These are phyloP conservation scores for Dicerorhinus sumatrensis DNA, from an alignment of 2,113 vertebrate species.

Conservation along the genomic window DNA sequence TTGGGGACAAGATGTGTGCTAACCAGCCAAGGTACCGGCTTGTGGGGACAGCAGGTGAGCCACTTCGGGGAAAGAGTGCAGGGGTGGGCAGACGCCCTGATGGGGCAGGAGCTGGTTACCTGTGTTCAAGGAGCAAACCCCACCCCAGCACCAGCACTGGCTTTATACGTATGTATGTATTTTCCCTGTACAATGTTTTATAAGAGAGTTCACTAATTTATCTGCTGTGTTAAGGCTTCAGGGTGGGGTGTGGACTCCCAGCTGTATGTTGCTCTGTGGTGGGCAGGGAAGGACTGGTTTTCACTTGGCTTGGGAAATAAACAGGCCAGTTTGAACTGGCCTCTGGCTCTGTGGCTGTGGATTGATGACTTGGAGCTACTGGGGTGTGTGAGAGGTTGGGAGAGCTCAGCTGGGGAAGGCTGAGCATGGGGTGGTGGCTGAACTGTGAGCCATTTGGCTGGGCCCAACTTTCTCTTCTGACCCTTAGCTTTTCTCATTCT, in stretches of 20 bases:
- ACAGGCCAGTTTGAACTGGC: conserved; percentile 53
- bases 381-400: neutral
- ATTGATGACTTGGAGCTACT: neutral
- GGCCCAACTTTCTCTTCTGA: neutral
- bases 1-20: neutral
- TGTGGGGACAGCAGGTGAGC: neutral
- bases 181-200: conserved; percentile 47
- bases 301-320: conserved; percentile 65
- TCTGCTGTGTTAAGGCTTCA: neutral
- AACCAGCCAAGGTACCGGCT: neutral
- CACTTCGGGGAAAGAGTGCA: neutral
- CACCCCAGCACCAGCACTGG: neutral
- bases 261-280: neutral
- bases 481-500: neutral
- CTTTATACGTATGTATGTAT: neutral
- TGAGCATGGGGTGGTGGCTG: neutral
- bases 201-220: conserved; percentile 52
- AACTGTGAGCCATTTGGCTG: neutral
- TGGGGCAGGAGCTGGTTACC: neutral
- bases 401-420: neutral
- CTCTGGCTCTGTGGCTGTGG: neutral
- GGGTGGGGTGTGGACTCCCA: neutral
- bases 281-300: neutral
- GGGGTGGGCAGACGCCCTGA: neutral
- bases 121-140: neutral